Conservation (phyloP, 2,113 vertebrate species). For the Dicerorhinus sumatrensis region DNA sequence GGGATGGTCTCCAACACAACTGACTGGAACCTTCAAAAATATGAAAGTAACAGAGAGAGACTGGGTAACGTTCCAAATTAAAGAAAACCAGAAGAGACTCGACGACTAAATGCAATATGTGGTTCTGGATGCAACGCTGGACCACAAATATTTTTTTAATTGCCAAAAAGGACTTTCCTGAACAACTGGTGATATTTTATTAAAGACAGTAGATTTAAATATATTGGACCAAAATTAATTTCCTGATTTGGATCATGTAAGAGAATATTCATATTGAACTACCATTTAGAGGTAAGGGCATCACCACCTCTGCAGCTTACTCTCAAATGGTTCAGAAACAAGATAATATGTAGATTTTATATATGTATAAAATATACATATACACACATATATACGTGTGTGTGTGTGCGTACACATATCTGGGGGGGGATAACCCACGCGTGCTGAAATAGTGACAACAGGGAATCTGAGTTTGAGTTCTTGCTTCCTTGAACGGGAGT, state of each 20-base stretch:
- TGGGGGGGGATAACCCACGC: no score
- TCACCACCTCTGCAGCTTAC: neutral
- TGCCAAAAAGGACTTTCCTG: neutral
- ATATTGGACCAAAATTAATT: neutral
- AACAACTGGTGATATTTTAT: neutral
- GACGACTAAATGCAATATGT: neutral
- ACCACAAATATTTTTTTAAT: neutral
- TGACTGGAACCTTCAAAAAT: neutral
- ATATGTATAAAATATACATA: neutral
- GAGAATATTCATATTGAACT: neutral
- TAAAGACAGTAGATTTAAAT: neutral
- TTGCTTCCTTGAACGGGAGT: neutral
- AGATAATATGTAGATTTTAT: neutral
- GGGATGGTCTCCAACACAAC: neutral
- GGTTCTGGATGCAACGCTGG: neutral
- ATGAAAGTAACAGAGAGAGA: neutral
- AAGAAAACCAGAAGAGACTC: neutral
- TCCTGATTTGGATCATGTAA: neutral
- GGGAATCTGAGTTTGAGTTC: neutral
- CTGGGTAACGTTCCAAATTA: neutral
- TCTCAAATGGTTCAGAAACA: neutral
- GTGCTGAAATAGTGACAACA: neutral
- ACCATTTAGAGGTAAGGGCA: neutral
- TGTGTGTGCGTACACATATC: no score
- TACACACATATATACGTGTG: accelerated